Conservation (phyloP, 2,888 invertebrate genomes). For the Caenorhabditis panamensis region DNA sequence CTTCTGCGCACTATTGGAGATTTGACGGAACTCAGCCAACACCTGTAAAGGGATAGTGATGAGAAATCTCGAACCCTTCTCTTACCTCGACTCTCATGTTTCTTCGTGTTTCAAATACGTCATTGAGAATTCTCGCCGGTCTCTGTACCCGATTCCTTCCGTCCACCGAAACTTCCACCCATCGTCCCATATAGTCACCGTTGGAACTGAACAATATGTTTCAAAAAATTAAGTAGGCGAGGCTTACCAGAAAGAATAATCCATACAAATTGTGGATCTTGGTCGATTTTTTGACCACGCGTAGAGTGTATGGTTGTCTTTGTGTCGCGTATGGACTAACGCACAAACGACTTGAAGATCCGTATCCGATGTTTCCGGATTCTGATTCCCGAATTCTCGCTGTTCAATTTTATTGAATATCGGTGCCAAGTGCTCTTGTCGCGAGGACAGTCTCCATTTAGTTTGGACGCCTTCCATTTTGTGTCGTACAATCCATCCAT, state of each 20-base stretch:
- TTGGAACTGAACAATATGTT: neutral
- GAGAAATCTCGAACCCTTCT: too few species aligned
- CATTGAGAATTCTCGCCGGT: neutral
- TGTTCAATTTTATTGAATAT: too few species aligned
- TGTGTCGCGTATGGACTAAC: neutral
- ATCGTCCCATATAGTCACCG: constrained; percentile 3
- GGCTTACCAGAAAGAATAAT: constrained; percentile 8
- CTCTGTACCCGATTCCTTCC: neutral
- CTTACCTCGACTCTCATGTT: neutral
- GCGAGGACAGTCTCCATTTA: constrained; percentile 8
- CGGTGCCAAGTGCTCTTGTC: neutral
- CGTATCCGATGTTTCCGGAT: too few species aligned
- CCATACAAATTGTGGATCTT: constrained; percentile 16
- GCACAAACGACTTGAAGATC: neutral
- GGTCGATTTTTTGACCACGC: constrained; percentile 9
- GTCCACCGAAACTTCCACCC: constrained; percentile 16
- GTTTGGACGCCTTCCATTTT: neutral
- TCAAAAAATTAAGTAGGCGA: too few species aligned
- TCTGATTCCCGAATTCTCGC: too few species aligned
- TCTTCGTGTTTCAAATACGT: constrained; percentile 3
- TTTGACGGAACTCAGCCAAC: constrained; percentile 10
- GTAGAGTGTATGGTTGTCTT: neutral
- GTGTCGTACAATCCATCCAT: constrained; percentile 12
- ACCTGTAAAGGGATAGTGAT: constrained; percentile 10
- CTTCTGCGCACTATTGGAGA: neutral